Base-by-base conservation (phyloP, 2,797 vertebrate species). In the Gorsachius magnificus region DNA sequence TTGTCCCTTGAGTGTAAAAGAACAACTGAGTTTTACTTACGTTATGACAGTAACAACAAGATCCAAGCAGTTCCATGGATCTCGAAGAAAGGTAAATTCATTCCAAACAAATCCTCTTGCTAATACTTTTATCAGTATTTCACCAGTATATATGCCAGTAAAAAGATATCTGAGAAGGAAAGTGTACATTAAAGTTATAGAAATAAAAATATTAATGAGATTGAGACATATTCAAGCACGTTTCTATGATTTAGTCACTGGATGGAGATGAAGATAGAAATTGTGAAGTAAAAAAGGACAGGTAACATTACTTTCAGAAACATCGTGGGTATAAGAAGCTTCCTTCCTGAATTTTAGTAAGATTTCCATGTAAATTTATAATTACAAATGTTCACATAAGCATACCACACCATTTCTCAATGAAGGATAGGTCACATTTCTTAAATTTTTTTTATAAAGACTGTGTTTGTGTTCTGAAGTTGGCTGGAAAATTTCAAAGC, bases 31-130 rank as follows among this genome's bases (percentile, higher is more conserved):
- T 43, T 68, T 76, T 77, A 99, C 99, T 99, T 97, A 99, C 99
- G 98, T 99, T 98, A 99, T 98, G 64, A 98, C 63, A 50, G 99
- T 98, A 97, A 99, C 98, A 8, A 95, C 81, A 96, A 99, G 99
- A 97, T 99, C 99, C 97, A 99, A 93, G 98, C 98, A 99, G 97
- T 99, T 99, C 99, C 99, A 99, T 1, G 99, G 99, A 95, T 99
- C 99, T 97, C 99, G 98, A 87, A 99, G 97, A 95, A 99, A 99
- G 74, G 99, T 99, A 96, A 99, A 99, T 76, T 99, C 98, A 94
- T 99, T 97, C 87, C 98, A 81, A 93, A 99, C 98, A 97, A 99
- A 99, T 96, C 99, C 99, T 98, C 99, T 98, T 1, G 99, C 99
- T 80, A 99, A 93, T 76, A 99, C 98, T 98, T 99, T 99, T 97